These are phyloP conservation scores for Nyctibius bracteatus DNA, from an alignment of 2,113 vertebrate genomes.

Conservation along the genomic window DNA sequence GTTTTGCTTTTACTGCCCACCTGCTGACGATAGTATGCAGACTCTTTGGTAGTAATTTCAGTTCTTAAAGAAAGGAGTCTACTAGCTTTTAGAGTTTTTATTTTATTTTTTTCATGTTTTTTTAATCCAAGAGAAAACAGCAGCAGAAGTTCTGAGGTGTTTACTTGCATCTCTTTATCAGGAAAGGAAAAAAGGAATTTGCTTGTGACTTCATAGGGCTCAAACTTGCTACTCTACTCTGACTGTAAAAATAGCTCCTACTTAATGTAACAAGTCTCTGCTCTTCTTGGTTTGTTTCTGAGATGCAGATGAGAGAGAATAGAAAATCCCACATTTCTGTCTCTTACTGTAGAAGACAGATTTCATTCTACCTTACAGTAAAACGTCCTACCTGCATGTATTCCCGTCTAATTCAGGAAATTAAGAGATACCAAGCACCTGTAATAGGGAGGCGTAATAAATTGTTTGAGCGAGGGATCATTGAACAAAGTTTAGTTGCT, in stretches of 20 bases:
- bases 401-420: constrained; percentile 30
- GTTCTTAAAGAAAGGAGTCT: not conserved
- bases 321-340: not conserved
- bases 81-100: not conserved
- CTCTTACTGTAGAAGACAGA: not conserved
- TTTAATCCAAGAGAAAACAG: not conserved
- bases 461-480: not conserved
- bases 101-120: not conserved
- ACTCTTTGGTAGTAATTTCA: not conserved
- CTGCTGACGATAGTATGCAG: not conserved
- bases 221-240: not conserved
- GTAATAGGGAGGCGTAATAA: not conserved
- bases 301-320: not conserved
- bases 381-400: not conserved
- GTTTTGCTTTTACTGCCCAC: not conserved
- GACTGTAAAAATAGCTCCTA: constrained; percentile 1
- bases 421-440: constrained; percentile 20
- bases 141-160: constrained; percentile 10
- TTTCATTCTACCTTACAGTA: constrained; percentile 10
- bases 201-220: not conserved
- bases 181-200: constrained; percentile 15
- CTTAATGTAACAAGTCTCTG: not conserved
- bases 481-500: not conserved
- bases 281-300: not conserved
- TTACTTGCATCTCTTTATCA: not conserved